Base-by-base conservation (phyloP, 2,113 vertebrate genomes). In the Carassius gibelio region DNA sequence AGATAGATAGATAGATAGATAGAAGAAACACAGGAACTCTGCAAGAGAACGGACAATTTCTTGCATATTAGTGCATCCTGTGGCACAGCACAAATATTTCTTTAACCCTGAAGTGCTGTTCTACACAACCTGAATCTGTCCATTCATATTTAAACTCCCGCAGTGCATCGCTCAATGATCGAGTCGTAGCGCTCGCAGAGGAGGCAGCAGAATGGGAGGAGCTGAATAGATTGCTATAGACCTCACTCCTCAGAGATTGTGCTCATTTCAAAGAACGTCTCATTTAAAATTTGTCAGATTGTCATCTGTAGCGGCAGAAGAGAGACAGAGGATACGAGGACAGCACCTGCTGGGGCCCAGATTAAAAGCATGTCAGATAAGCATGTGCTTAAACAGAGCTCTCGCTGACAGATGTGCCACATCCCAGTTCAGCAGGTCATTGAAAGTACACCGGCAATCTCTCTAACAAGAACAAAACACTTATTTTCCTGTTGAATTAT, bases 261-360 rank as follows among this genome's bases (percentile, higher is more conserved):
- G 76, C 69, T 84, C 69, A 23, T 48, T 79, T 87, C 82, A 81
- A 84, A 84, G 36, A 87, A 81, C 61, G 26, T 87, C 82, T 75
- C 82, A 84, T 87, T 87, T 75, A 62, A 81, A 84, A 84, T 42
- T 8, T 87, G 86, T 68, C 86, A 76, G n/a, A 36, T 83, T 83
- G 81, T 74, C 81, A 72, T 83, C 81, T 83, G 30, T 8, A 1
- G 81, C 17, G 81, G 81, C 11, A 83, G 0, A 21, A 45, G 79
- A 76, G 74, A 78, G 38, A 59, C 11, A 13, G 75, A 62, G 15
- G 62, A 83, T 34, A 71, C 0, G 72, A 48, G 21, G 50, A 59
- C 4, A 66, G n/a, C 45, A 80, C 64, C 84, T 81, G 82, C 83
- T 78, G 71, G 72, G 80, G 45, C 50, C 30, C 36, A 81, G 71